Evolutionary conservation across 2,888 invertebrate species (phyloP), one percentile per base, ranked within the genome.

Genomic region (Troides aeacus): DNA sequence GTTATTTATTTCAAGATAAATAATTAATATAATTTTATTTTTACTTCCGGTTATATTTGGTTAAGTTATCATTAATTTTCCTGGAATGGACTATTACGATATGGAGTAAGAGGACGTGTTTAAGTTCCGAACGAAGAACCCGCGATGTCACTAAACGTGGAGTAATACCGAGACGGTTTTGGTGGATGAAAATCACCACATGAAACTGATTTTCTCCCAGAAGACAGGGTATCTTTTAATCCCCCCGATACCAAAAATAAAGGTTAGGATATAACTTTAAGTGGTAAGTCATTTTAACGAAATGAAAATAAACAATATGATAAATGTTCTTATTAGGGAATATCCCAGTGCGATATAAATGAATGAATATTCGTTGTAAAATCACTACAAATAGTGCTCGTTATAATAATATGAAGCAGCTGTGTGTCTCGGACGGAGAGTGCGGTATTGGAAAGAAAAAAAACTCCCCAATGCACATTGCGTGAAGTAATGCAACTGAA

Each of bases 401-500:
- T 74, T 78, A 76, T 79, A 76, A 81, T 76, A 77, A 75, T 73
- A 75, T 76, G 72, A 77, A 81, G 85, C 89, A 89, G 88, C 87
- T 89, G 89, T 82, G 80, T 81, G 74, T 80, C 76, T 79, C 81
- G 77, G 79, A 81, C 80, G 76, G 78, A 79, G 77, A 80, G 78
- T 75, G 76, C 77, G 79, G 78, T 79, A 81, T 81, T 81, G 83
- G 76, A 84, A 75, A 76, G 73, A 77, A 79, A 80, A 60, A 81
- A 78, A 77, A 68, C 66, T 68, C 76, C 73, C 83, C 82, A 75
- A 78, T 78, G 79, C 75, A 72, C 68, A 70, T 78, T 74, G 78
- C 77, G 77, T 75, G 74, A 74, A 79, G 77, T 75, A 77, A 78
- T 77, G 79, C 73, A 72, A 72, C 68, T 73, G 74, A 75, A 75